Percentiles rank a stretch among this genome's conserved stretches.
Conservation (phyloP, 2,888 invertebrate species). For the Plagiodera versicolora region DNA sequence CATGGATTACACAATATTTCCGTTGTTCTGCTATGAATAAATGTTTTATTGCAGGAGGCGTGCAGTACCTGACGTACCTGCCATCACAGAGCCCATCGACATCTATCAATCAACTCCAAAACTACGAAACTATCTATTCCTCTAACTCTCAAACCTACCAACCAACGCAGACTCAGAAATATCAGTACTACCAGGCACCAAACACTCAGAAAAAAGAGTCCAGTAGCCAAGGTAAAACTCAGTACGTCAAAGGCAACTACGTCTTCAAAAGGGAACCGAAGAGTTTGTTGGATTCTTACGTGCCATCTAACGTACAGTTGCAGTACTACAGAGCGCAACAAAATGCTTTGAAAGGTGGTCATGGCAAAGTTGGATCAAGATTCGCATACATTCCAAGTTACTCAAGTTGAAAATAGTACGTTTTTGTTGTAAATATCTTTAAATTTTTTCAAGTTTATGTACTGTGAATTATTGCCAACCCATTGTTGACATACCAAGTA, state of each 20-base stretch:
- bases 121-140: conserved; percentile 36
- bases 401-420: neutral
- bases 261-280: conserved; percentile 48
- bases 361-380: neutral
- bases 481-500: no score
- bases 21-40: no score
- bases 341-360: conserved; percentile 31
- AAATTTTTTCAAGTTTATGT: neutral
- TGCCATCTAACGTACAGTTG: conserved; percentile 53
- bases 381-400: neutral
- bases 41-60: conserved; percentile 26
- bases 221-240: conserved; percentile 14
- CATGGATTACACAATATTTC: no score
- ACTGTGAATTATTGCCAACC: no score
- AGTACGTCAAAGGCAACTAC: conserved; percentile 24
- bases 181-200: neutral
- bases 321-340: conserved; percentile 31
- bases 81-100: conserved; percentile 34
- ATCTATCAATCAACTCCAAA: conserved; percentile 35
- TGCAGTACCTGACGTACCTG: conserved; percentile 50
- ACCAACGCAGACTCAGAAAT: neutral
- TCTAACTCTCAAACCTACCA: conserved; percentile 14
- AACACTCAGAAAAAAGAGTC: conserved; percentile 14
- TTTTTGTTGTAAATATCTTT: neutral
- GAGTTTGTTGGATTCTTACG: conserved; percentile 58